Conservation (phyloP, 2,797 vertebrate species). For the Gouania willdenowi region DNA sequence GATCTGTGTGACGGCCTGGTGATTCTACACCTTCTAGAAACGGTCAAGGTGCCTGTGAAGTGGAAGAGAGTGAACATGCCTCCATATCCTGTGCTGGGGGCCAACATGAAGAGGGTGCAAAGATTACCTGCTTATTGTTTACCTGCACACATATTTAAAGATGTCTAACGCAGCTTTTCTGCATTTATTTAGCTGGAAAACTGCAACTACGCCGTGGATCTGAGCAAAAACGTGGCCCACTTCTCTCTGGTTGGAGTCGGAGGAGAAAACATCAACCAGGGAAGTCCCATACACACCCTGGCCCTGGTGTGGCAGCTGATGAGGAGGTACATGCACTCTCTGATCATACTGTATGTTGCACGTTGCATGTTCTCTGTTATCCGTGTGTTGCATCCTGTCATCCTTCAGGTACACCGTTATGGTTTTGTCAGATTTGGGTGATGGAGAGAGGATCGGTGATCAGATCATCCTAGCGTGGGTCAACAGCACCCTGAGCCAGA, state of each 20-base stretch:
- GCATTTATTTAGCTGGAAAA: conserved; percentile 85
- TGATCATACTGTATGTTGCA: background rate
- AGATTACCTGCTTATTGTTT: too few species aligned
- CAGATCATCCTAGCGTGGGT: conserved; percentile 93
- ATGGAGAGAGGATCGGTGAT: conserved; percentile 90
- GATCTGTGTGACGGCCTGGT: conserved; percentile 88
- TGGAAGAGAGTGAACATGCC: conserved; percentile 89
- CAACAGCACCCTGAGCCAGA: conserved; percentile 83
- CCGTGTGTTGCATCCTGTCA: too few species aligned
- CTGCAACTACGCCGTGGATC: conserved; percentile 94
- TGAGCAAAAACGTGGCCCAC: conserved; percentile 83
- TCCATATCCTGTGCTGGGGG: conserved; percentile 83
- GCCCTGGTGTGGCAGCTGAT: conserved; percentile 96
- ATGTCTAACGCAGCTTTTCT: background rate
- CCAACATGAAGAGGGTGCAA: conserved; percentile 92
- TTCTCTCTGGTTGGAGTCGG: conserved; percentile 96
- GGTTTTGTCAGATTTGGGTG: conserved; percentile 89
- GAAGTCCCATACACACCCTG: conserved; percentile 85
- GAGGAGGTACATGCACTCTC: conserved; percentile 80
- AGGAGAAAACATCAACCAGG: conserved; percentile 89
- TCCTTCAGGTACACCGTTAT: conserved; percentile 89
- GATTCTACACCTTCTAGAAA: conserved; percentile 91
- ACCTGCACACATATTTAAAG: too few species aligned
- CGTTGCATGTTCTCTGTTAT: too few species aligned
- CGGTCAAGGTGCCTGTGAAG: conserved; percentile 82